Conservation (phyloP, 2,797 vertebrate species). For the Cetoscarus ocellatus region DNA sequence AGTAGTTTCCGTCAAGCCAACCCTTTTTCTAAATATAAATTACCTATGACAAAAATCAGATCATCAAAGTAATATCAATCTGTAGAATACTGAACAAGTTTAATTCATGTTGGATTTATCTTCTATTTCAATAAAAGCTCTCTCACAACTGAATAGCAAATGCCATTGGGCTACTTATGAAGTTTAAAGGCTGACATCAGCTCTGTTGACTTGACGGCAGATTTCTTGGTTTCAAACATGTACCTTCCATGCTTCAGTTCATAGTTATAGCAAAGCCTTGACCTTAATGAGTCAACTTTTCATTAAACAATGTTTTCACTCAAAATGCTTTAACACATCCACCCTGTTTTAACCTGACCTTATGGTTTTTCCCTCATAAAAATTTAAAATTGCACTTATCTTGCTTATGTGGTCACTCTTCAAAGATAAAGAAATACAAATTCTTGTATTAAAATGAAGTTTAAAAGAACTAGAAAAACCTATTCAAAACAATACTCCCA, state of each 20-base stretch:
- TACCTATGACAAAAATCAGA: no score
- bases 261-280: background rate
- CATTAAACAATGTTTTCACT: background rate
- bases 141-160: background rate
- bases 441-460: background rate
- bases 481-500: no score
- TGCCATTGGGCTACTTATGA: background rate
- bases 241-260: background rate
- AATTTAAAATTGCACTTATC: background rate
- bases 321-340: background rate
- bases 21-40: no score
- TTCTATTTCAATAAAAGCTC: background rate
- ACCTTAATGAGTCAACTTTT: background rate
- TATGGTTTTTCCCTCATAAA: background rate
- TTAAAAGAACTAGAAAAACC: no score
- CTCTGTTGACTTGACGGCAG: background rate
- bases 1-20: no score
- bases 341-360: slow-evolving; percentile 17
- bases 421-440: background rate
- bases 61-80: background rate
- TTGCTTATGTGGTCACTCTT: background rate
- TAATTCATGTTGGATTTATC: background rate
- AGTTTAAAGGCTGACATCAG: background rate
- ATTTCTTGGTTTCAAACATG: background rate
- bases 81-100: background rate